phyloP scores from a whole-genome alignment of 2,888 invertebrate genomes.

The Agonum fuliginosum region DNA sequence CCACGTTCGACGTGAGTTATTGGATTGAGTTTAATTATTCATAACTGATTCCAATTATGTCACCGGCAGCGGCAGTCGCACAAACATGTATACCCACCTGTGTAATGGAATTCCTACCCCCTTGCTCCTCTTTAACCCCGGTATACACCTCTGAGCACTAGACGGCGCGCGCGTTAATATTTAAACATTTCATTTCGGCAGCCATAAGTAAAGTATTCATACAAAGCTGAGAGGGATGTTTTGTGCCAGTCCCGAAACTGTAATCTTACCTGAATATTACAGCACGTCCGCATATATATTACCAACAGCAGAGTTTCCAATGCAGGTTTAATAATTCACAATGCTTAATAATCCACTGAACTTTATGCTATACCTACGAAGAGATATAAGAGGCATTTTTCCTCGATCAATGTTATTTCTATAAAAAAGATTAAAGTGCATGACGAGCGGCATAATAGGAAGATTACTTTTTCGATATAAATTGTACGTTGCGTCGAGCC shows the following conservation, averaged over 20 bases:
- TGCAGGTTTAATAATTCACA: conserved; percentile 48
- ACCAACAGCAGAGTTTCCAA: conserved; percentile 58
- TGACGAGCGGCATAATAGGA: conserved; percentile 31
- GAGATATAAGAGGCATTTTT: conserved; percentile 1
- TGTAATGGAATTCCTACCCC: conserved; percentile 54
- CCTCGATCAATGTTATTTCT: conserved; percentile 35
- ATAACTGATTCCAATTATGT: conserved; percentile 61
- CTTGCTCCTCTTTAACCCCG: background rate
- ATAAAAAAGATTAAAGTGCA: conserved; percentile 35
- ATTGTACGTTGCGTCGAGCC: conserved; percentile 4
- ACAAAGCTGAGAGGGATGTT: conserved; percentile 58
- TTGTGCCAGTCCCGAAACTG: conserved; percentile 48
- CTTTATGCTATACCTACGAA: conserved; percentile 1
- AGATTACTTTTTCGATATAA: conserved; percentile 38
- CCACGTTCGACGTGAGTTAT: conserved; percentile 58
- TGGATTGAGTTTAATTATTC: conserved; percentile 60
- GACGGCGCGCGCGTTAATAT: conserved; percentile 51
- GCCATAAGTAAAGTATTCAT: conserved; percentile 60
- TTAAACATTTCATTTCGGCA: conserved; percentile 60
- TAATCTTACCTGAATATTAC: conserved; percentile 57
- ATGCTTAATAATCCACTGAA: conserved; percentile 51
- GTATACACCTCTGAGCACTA: background rate
- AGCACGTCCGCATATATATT: conserved; percentile 63
- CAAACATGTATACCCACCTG: conserved; percentile 57
- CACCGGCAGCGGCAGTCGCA: conserved; percentile 48